These are phyloP conservation scores for Pionites leucogaster DNA, from an alignment of 2,113 vertebrate genomes.

Conservation along the genomic window DNA sequence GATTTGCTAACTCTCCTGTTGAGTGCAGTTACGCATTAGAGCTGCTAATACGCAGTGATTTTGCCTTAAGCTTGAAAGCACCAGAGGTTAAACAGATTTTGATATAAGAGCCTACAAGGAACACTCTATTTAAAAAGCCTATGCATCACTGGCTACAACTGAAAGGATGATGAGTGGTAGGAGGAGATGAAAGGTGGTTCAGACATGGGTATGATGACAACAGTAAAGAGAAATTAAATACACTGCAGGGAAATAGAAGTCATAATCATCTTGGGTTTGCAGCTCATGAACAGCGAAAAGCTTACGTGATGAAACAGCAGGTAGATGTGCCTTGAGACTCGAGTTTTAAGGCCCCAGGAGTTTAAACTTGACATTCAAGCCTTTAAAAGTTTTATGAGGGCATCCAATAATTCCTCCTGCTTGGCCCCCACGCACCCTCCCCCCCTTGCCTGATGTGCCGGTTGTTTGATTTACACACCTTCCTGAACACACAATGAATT, in stretches of 20 bases:
- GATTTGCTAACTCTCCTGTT: conserved; percentile 53
- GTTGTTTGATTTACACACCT: conserved; percentile 64
- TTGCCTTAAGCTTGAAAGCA: conserved; percentile 65
- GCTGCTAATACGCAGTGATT: conserved; percentile 59
- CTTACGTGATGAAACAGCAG: conserved; percentile 65
- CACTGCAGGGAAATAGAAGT: conserved; percentile 70
- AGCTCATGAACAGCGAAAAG: conserved; percentile 70
- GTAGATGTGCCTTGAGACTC: conserved; percentile 56
- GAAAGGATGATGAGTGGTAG: conserved; percentile 73
- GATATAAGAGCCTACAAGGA: conserved; percentile 74
- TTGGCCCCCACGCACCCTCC: background rate
- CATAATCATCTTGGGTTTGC: conserved; percentile 72
- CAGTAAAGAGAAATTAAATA: conserved; percentile 73
- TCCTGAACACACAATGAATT: background rate
- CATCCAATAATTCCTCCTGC: conserved; percentile 56
- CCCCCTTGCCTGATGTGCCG: conserved; percentile 26
- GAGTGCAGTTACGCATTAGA: conserved; percentile 49
- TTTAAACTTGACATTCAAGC: conserved; percentile 59
- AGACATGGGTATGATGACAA: conserved; percentile 71
- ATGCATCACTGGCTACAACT: conserved; percentile 67
- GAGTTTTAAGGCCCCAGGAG: conserved; percentile 62
- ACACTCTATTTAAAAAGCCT: conserved; percentile 70
- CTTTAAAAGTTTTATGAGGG: conserved; percentile 72
- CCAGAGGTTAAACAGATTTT: conserved; percentile 75
- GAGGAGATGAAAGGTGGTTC: conserved; percentile 73